A percentile compares a stretch with the other conserved stretches of the same genome.
Conservation (phyloP, 1,140 invertebrate species). For the Saxidomus purpurata region DNA sequence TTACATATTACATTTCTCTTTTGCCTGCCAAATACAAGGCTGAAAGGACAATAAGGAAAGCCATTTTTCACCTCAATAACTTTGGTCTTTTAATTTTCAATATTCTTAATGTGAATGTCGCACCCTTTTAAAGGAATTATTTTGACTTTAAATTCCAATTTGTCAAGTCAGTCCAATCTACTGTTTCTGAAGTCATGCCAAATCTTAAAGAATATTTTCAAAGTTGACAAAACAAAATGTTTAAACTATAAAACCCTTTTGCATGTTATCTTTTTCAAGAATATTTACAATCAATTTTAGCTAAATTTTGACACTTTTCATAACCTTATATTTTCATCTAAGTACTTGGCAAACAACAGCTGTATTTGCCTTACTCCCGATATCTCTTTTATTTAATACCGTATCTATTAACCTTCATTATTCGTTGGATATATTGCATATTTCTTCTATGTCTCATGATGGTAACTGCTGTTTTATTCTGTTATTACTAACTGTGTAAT, state of each 20-base stretch:
- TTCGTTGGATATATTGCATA: not conserved
- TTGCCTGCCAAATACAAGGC: not conserved
- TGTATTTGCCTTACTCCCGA: not conserved
- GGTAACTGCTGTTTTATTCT: no score
- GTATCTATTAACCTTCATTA: not conserved
- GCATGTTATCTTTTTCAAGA: not conserved
- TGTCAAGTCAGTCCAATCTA: not conserved
- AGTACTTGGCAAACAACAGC: slow-evolving; percentile 16
- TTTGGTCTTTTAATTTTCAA: not conserved
- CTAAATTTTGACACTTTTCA: not conserved
- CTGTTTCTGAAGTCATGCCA: slow-evolving; percentile 15
- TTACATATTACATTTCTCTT: not conserved
- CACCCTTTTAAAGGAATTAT: slow-evolving; percentile 5
- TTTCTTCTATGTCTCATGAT: not conserved
- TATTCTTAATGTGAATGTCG: not conserved
- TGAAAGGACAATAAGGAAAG: not conserved
- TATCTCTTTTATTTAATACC: not conserved
- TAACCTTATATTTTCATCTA: not conserved
- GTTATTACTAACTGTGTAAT: no score
- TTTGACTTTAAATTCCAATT: not conserved
- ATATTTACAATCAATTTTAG: not conserved
- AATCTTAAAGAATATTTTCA: not conserved
- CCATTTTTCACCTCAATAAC: not conserved
- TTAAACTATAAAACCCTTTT: not conserved
- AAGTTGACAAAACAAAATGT: no score